Percentiles rank a stretch among this genome's conserved stretches.
phyloP scores from a whole-genome alignment of 1,140 invertebrate genomes.

The Eurytemora carolleeae region DNA sequence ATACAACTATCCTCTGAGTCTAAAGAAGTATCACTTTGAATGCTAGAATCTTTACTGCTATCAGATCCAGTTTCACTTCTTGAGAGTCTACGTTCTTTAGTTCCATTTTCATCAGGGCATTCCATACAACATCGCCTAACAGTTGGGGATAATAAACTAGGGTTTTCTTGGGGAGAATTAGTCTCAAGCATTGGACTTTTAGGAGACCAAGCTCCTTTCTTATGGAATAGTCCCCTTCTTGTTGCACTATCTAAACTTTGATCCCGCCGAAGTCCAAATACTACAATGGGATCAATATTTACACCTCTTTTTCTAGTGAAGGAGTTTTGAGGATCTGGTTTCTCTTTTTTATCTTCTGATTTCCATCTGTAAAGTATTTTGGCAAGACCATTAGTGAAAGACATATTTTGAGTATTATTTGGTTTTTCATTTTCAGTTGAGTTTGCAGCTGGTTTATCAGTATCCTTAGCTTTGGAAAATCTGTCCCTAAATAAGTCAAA shows the following conservation, averaged over 20 bases:
- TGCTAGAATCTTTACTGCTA: constrained; percentile 65
- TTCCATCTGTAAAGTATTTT: not conserved
- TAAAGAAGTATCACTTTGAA: constrained; percentile 76
- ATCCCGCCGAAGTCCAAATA: not conserved
- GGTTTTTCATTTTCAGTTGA: too few species aligned
- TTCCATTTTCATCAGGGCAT: constrained; percentile 6
- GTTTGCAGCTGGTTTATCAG: too few species aligned
- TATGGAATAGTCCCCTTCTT: not conserved
- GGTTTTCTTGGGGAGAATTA: not conserved
- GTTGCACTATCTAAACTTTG: not conserved
- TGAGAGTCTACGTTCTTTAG: constrained; percentile 37
- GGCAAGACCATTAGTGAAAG: constrained; percentile 22
- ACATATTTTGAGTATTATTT: too few species aligned
- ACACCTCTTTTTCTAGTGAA: not conserved
- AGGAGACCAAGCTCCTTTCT: not conserved
- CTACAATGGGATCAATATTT: not conserved
- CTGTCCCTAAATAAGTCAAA: too few species aligned
- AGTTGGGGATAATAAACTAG: constrained; percentile 7
- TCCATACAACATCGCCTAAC: constrained; percentile 10
- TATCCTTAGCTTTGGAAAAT: too few species aligned
- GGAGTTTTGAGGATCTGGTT: not conserved
- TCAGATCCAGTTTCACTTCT: constrained; percentile 60
- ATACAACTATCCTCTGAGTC: constrained; percentile 79
- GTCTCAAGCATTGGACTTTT: not conserved
- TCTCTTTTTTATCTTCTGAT: not conserved